Base-by-base conservation (phyloP, 64 coral and sea anemone genomes). In the Hydrozoanthus tunicans region DNA sequence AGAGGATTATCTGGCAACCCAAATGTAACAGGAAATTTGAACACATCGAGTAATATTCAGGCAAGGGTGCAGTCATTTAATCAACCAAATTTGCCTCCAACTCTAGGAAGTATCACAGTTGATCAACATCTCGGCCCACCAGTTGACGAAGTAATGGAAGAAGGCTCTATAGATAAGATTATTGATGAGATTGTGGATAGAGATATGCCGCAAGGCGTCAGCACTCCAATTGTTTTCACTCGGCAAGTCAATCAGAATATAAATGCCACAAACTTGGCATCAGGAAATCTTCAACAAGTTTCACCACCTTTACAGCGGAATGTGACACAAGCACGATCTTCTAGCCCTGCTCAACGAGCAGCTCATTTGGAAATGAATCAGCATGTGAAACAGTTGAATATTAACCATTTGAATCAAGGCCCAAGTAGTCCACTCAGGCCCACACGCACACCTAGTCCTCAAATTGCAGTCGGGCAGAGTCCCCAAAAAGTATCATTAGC, bases 181-280 rank as follows among this genome's bases (percentile, higher is more conserved):
- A 94, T 96, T 92, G 95, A 96, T 78, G 95, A 96, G 73, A 96
- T 96, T 96, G 95, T 96, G 5, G 95, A 96, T 79, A 89, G 95
- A 62, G 92, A 96, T 83, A 93, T 96, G 95, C 95, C 95, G 7
- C 95, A 96, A 79, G 95, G 95, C 77, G 90, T 96, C 32, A 92
- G 73, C 78, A 90, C 93, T 25, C 77, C 95, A 62, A 93, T 96
- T 55, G 95, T 96, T 6, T 96, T 96, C 86, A 52, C 66, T 14
- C 56, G 54, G 67, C 79, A 90, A 25, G 75, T 88, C 3, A 57
- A 82, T 68, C 89, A 66, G 9, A 88, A 74, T 74, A 54, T 88
- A 4, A 88, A 60, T 88, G 8, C 67, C 14, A 90, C 88, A 85
- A 90, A 82, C 52, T 61, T 90, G 62, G 11, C 88, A 76, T 72